Conservation (phyloP, 2,888 invertebrate species). For the Drosophila longiperda region DNA sequence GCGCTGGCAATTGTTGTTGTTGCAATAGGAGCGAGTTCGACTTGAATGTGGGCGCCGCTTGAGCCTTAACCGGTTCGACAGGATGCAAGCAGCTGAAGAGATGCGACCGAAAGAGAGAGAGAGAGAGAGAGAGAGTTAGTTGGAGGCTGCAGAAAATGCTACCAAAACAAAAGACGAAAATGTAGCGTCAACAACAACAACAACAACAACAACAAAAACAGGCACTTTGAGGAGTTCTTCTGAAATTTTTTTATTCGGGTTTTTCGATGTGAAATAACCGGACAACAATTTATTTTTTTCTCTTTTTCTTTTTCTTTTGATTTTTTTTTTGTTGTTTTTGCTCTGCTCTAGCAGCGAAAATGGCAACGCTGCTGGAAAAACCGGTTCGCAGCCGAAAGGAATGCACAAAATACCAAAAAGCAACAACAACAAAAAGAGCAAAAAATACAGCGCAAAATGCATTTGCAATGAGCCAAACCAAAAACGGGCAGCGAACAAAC, state of each 20-base stretch:
- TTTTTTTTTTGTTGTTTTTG: slow-evolving; percentile 39
- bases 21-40: slow-evolving; percentile 16
- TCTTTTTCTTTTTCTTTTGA: background rate
- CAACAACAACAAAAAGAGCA: slow-evolving; percentile 36
- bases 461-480: slow-evolving; percentile 52
- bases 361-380: slow-evolving; percentile 65
- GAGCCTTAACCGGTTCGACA: slow-evolving; percentile 68
- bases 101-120: background rate
- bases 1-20: background rate
- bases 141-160: slow-evolving; percentile 47
- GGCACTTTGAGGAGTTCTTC: slow-evolving; percentile 16
- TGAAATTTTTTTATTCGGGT: slow-evolving; percentile 41
- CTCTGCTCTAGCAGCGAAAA: slow-evolving; percentile 53
- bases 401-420: slow-evolving; percentile 59
- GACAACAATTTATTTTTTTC: slow-evolving; percentile 50
- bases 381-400: slow-evolving; percentile 70
- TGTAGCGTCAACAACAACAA: slow-evolving; percentile 34
- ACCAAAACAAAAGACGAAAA: slow-evolving; percentile 66
- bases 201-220: slow-evolving; percentile 50
- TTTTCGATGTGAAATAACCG: slow-evolving; percentile 64
- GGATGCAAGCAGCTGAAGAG: slow-evolving; percentile 52
- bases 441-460: slow-evolving; percentile 47
- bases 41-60: slow-evolving; percentile 36
- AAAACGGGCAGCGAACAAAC: slow-evolving; percentile 34
- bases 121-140: slow-evolving; percentile 6